phyloP scores from a whole-genome alignment of 1,140 invertebrate genomes.

The Drosophila lowei region DNA sequence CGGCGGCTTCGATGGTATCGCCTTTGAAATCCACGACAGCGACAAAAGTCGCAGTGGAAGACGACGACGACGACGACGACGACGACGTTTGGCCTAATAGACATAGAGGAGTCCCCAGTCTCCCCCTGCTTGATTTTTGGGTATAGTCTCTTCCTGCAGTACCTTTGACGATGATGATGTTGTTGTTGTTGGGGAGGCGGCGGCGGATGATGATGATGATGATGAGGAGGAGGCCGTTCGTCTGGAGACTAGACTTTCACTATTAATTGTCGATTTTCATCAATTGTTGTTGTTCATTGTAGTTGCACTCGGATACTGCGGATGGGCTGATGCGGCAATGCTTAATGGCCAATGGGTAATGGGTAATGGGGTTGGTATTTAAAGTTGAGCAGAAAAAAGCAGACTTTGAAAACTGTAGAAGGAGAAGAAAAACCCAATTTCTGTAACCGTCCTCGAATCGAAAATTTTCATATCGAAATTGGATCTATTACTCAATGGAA shows the following conservation, averaged over 20 bases:
- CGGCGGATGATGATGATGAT: constrained; percentile 29
- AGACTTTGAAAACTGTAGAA: constrained; percentile 15
- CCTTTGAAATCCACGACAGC: constrained; percentile 77
- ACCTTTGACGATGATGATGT: constrained; percentile 52
- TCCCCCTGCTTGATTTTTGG: constrained; percentile 2
- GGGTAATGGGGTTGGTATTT: constrained; percentile 80
- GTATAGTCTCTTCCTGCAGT: constrained; percentile 61
- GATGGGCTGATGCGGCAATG: too few species aligned
- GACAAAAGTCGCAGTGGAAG: constrained; percentile 42
- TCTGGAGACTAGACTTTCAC: constrained; percentile 68
- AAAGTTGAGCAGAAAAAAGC: constrained; percentile 65
- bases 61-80: constrained; percentile 21
- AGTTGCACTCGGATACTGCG: constrained; percentile 7
- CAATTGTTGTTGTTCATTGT: constrained; percentile 65
- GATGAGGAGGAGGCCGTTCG: constrained; percentile 57
- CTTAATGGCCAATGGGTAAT: constrained; percentile 58
- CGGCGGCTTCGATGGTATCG: constrained; percentile 74
- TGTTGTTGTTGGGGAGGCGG: too few species aligned
- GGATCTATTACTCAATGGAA: constrained; percentile 78
- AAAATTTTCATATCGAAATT: constrained; percentile 78
- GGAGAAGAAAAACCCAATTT: constrained; percentile 64
- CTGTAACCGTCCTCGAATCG: constrained; percentile 19
- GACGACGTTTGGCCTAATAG: constrained; percentile 61
- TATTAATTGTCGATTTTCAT: constrained; percentile 81
- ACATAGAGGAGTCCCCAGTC: constrained; percentile 50